phyloP scores from a whole-genome alignment of 2,797 vertebrate species.

The Margarornis squamiger region DNA sequence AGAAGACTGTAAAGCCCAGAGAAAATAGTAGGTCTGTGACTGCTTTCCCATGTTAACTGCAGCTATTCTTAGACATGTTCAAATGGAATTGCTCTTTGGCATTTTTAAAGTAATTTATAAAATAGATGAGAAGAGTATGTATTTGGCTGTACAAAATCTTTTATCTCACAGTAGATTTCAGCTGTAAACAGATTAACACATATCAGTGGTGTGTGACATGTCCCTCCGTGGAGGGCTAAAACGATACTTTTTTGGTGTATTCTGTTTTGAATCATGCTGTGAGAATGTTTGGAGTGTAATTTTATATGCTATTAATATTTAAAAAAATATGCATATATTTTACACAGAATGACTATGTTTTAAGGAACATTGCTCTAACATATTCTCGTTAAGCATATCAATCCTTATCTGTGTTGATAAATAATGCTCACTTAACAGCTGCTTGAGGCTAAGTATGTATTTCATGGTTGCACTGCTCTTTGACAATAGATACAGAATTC shows the following conservation, averaged over 20 bases:
- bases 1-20: neutral
- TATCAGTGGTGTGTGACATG: neutral
- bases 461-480: neutral
- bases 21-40: neutral
- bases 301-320: neutral
- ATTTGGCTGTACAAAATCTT: neutral
- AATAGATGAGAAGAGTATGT: neutral
- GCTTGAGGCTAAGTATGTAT: slow-evolving; percentile 60
- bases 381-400: slow-evolving; percentile 9
- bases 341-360: neutral
- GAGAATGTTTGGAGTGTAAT: slow-evolving; percentile 12
- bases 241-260: neutral
- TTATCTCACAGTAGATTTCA: neutral
- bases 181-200: neutral
- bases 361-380: slow-evolving; percentile 33
- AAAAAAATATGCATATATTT: neutral
- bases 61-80: neutral
- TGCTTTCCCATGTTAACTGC: neutral
- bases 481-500: slow-evolving; percentile 6
- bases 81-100: neutral
- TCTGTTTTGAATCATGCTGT: neutral
- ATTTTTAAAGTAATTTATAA: neutral
- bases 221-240: neutral
- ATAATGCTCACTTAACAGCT: slow-evolving; percentile 49
- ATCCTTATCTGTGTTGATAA: slow-evolving; percentile 52